phyloP scores from a whole-genome alignment of 2,113 vertebrate genomes.

The Triplophysa siluroides region DNA sequence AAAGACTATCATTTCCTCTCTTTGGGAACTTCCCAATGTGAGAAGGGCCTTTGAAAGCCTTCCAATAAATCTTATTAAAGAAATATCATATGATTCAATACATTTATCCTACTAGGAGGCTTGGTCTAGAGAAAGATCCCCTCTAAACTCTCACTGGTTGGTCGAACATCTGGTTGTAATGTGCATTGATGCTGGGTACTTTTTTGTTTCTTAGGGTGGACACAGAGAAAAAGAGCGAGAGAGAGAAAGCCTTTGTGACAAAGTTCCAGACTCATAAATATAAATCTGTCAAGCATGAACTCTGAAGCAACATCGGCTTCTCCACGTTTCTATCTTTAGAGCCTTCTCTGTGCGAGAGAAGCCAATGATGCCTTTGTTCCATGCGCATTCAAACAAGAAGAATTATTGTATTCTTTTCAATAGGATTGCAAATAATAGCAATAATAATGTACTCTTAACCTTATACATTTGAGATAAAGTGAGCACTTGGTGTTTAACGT shows the following conservation, averaged over 20 bases:
- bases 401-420: not conserved
- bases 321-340: constrained; percentile 36
- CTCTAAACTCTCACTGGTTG: constrained; percentile 19
- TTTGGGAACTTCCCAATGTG: constrained; percentile 54
- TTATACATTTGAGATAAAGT: not conserved
- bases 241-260: constrained; percentile 52
- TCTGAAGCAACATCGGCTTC: constrained; percentile 39
- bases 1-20: constrained; percentile 59
- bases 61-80: constrained; percentile 62
- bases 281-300: constrained; percentile 41
- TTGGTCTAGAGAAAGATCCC: constrained; percentile 55
- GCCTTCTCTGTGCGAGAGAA: constrained; percentile 28
- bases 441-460: constrained; percentile 15
- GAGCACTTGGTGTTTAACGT: not conserved
- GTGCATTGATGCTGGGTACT: constrained; percentile 38
- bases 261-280: constrained; percentile 46
- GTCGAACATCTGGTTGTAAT: constrained; percentile 69
- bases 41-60: constrained; percentile 59
- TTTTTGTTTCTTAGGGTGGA: constrained; percentile 52
- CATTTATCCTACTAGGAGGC: constrained; percentile 47
- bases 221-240: constrained; percentile 17
- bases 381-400: not conserved
- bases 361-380: constrained; percentile 30
- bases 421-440: not conserved
- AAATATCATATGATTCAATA: constrained; percentile 63